Conservation (phyloP, 2,113 vertebrate species). For the Rhynchomys soricoides region DNA sequence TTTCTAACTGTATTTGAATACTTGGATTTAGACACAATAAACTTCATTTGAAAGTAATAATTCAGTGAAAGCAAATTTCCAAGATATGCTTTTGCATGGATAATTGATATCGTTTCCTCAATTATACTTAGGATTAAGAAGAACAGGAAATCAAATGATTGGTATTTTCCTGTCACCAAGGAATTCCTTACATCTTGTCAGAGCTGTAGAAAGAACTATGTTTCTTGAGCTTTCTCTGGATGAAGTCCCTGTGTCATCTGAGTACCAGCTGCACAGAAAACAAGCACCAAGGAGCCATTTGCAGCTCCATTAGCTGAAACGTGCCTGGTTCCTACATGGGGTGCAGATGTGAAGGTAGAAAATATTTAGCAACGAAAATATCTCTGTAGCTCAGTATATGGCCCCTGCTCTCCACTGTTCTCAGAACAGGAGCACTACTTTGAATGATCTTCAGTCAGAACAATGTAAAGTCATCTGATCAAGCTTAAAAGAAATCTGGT, state of each 20-base stretch:
- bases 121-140: conserved; percentile 3
- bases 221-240: not conserved
- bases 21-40: not conserved
- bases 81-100: not conserved
- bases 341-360: not conserved
- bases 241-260: not conserved
- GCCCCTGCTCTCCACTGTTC: not conserved
- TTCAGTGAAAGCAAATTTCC: not conserved
- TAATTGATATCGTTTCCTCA: conserved; percentile 34
- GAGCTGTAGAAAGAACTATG: conserved; percentile 18
- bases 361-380: conserved; percentile 18
- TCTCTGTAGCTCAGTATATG: conserved; percentile 44
- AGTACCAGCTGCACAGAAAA: conserved; percentile 23
- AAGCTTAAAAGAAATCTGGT: not conserved
- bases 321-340: not conserved
- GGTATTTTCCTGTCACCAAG: not conserved
- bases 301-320: conserved; percentile 54
- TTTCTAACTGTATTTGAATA: not conserved
- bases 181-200: not conserved
- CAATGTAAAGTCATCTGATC: conserved; percentile 10
- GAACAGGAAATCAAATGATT: not conserved
- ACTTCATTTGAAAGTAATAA: not conserved
- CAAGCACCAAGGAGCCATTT: conserved; percentile 31
- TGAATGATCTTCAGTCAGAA: conserved; percentile 29
- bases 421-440: not conserved